These are phyloP conservation scores for Istiophorus platypterus DNA, from an alignment of 2,113 vertebrate genomes.

Conservation along the genomic window DNA sequence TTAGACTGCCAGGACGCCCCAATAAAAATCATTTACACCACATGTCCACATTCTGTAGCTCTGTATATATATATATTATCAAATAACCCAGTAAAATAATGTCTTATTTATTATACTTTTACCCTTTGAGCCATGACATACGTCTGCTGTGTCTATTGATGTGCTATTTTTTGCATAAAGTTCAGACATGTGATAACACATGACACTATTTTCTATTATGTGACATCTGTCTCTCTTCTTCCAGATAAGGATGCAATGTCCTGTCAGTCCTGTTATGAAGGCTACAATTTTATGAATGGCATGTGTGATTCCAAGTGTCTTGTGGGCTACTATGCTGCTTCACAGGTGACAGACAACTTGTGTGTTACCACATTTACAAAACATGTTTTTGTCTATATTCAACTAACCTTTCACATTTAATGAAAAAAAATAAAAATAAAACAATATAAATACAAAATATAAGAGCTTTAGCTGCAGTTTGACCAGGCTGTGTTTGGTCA, in stretches of 20 bases:
- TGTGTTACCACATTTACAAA: neutral
- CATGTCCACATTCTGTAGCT: too few species aligned
- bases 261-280: conserved; percentile 88
- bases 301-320: conserved; percentile 86
- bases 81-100: too few species aligned
- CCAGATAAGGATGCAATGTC: conserved; percentile 80
- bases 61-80: too few species aligned
- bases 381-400: neutral
- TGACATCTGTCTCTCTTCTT: neutral
- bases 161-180: too few species aligned
- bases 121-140: too few species aligned
- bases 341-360: conserved; percentile 75
- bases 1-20: too few species aligned
- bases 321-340: conserved; percentile 84
- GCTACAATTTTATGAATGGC: conserved; percentile 81
- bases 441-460: neutral
- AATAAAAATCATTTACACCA: too few species aligned
- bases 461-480: neutral
- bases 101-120: too few species aligned
- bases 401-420: neutral
- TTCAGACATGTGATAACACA: neutral
- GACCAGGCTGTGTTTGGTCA: neutral
- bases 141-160: too few species aligned
- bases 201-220: neutral
- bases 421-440: too few species aligned